Evolutionary conservation across 1,140 invertebrate species (phyloP), one percentile per base, ranked within the genome.

Genomic region (Orussus abietinus): DNA sequence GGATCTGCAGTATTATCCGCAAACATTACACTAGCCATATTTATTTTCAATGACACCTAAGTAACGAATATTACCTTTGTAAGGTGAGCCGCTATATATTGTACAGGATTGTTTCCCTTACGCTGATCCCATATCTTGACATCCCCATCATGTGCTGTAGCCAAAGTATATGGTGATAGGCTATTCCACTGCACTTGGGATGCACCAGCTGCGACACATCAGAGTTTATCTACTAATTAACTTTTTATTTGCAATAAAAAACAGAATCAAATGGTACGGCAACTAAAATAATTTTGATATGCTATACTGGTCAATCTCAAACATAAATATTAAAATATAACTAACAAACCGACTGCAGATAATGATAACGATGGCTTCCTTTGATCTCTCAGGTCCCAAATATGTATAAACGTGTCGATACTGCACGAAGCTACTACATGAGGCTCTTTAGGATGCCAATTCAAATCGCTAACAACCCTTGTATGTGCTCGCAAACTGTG

Each of bases 131-230:
- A 97, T 47, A 98, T 82, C 68, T 93, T 86, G 5, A 96, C 81
- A 72, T 97, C 93, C 10, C 92, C 92, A 65, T 96, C 92, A 69
- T 97, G 92, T 33, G 92, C 88, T 29, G 93, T 96, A 1, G 94
- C 93, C 48, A 98, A 74, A 33, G 90, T 76, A 66, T 94, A 78
- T 9, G 82, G 77, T 5, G 85, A 85, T 19, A 92, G 79, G 57
- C 86, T 82, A 68, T 95, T 96, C 86, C 94, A 98, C 62, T 90
- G 84, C 1, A 96, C 92, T 78, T 96, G 91, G 17, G 87, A 90
- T 6, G 92, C 90, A 45, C 92, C 91, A 68, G 90, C 90, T 84
- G 61, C 49, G 74, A 63, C 45, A 37, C 21, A 34, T 35, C 15
- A 2, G 17, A 39, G 25, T 26, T 11, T 22, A 3, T 13, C 12